Evolutionary conservation across 2,888 invertebrate genomes (phyloP).

Genomic region (Heliconius cydno): DNA sequence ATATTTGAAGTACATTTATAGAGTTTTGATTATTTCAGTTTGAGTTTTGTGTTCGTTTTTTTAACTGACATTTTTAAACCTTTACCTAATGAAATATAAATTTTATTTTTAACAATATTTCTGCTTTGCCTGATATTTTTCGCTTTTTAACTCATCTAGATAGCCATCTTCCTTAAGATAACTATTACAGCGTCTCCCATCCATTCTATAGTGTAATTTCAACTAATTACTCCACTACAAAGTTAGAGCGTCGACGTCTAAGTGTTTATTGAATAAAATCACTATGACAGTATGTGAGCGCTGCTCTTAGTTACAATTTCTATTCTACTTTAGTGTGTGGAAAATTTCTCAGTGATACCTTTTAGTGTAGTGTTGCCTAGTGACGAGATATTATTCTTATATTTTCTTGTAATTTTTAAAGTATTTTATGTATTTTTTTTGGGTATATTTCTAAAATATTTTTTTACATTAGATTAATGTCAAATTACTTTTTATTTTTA

Average conservation of each 20-base stretch:
- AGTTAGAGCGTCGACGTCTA: slow-evolving; percentile 37
- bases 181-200: neutral
- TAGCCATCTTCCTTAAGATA: neutral
- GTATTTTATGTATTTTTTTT: neutral
- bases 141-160: neutral
- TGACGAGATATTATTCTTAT: neutral
- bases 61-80: too few relatives aligned
- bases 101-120: too few relatives aligned
- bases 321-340: slow-evolving; percentile 31
- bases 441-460: neutral
- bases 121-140: too few relatives aligned
- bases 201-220: slow-evolving; percentile 2
- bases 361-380: slow-evolving; percentile 4
- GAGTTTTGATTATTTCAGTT: too few relatives aligned
- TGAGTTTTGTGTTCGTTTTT: too few relatives aligned
- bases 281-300: slow-evolving; percentile 32
- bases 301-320: slow-evolving; percentile 20
- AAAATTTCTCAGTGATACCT: slow-evolving; percentile 32
- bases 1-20: too few relatives aligned
- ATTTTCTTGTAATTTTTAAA: neutral
- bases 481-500: too few relatives aligned
- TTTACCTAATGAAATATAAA: too few relatives aligned
- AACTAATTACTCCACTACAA: slow-evolving; percentile 40
- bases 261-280: slow-evolving; percentile 41
- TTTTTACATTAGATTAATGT: neutral